These are phyloP conservation scores for Holotrichia oblita DNA, from an alignment of 1,140 invertebrate species.

Conservation along the genomic window DNA sequence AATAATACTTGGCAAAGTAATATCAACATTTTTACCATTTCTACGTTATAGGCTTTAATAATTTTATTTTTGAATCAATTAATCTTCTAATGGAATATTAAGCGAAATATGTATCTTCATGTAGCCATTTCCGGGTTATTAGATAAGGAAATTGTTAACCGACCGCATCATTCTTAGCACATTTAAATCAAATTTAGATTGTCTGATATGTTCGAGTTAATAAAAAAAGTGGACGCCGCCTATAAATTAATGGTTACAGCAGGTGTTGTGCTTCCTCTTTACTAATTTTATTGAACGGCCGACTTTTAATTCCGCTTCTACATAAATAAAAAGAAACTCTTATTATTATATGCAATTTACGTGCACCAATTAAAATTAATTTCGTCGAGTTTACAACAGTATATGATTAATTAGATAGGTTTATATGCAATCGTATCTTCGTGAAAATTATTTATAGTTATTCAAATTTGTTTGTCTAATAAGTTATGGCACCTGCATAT, in stretches of 20 bases:
- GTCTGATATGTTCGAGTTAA: background rate
- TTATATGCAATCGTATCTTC: no score
- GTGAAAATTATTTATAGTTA: no score
- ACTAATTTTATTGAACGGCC: constrained; percentile 13
- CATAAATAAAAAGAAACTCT: background rate
- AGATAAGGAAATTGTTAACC: background rate
- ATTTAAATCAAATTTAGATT: background rate
- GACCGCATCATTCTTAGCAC: background rate
- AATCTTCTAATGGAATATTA: background rate
- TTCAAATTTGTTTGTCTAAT: no score
- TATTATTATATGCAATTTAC: background rate
- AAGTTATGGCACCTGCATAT: no score
- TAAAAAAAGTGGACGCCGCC: background rate
- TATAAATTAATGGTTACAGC: background rate
- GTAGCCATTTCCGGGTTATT: background rate
- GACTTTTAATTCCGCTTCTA: background rate
- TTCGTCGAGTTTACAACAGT: background rate
- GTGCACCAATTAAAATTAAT: background rate
- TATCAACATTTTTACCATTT: no score
- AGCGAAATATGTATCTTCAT: background rate
- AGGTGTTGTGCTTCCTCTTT: background rate
- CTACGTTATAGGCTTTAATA: no score
- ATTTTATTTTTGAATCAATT: no score
- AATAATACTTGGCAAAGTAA: no score
- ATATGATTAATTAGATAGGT: background rate